These are phyloP conservation scores for Trichacis sp. DNA, from an alignment of 2,888 invertebrate genomes.

Conservation along the genomic window DNA sequence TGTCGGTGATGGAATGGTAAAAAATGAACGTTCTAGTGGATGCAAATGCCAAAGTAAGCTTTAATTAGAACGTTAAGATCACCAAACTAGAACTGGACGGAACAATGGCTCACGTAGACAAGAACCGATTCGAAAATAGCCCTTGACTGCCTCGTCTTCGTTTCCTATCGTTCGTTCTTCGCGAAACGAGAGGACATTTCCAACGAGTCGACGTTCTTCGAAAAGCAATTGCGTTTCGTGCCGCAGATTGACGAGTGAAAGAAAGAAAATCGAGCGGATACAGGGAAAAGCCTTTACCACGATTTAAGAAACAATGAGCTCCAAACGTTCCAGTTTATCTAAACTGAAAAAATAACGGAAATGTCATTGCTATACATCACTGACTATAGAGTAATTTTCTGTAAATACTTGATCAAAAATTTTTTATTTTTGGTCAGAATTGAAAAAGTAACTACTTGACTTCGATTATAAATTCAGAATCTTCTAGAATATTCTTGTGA, in stretches of 20 bases:
- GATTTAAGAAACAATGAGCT: not conserved
- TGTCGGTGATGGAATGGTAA: too few species aligned
- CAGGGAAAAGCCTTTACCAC: not conserved
- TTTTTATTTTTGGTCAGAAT: too few species aligned
- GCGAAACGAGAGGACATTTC: slow-evolving; percentile 24
- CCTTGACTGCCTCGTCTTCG: slow-evolving; percentile 41
- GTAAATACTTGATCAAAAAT: too few species aligned
- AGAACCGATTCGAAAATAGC: slow-evolving; percentile 49
- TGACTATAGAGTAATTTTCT: too few species aligned
- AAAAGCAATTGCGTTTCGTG: slow-evolving; percentile 18
- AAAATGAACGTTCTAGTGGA: too few species aligned
- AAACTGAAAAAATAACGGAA: too few species aligned
- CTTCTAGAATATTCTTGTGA: too few species aligned
- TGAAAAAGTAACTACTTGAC: too few species aligned
- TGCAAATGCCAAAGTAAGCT: slow-evolving; percentile 47
- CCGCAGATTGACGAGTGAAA: not conserved
- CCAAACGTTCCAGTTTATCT: too few species aligned
- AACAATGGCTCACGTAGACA: slow-evolving; percentile 57
- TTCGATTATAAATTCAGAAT: too few species aligned
- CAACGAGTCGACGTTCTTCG: slow-evolving; percentile 41
- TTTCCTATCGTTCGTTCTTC: slow-evolving; percentile 40
- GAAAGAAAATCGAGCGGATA: not conserved
- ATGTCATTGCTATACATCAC: too few species aligned
- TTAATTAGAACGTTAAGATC: slow-evolving; percentile 56
- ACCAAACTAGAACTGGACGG: slow-evolving; percentile 59